Evolutionary conservation across 30 jellyfish, hydroid and myxozoan species (phyloP), one percentile per base, ranked within the genome.

Genomic region (Catostylus mosaicus): DNA sequence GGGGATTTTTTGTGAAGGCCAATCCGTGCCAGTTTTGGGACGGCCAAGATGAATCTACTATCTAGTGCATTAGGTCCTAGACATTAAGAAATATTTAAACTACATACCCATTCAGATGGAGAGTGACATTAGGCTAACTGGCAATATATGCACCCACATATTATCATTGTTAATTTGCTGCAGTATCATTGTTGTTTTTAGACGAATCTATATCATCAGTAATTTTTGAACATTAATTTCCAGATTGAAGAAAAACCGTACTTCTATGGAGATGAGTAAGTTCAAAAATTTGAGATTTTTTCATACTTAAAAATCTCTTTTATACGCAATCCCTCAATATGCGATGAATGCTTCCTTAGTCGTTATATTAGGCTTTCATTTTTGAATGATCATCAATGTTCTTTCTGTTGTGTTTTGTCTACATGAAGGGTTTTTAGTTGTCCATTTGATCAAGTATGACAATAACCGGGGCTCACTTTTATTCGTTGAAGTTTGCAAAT

Each of bases 241-340:
- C 51, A 73, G 80, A 30, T 54, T 10, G 66, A 22, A 30, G 75
- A 50, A 34, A 62, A 54, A 57, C 89, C 95, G 1, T 33, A 18
- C 1, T 51, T 31, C 1, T 85, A 74, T 73, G 96, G 86, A 14
- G 80, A 77, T 20, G 96, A 87, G 90, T 76, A 77, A 66, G 91
- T 87, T 12, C 6, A 9, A 22, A 57, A 3, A 61, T 27, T 70
- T 43, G 7, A 5, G 54, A 40, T 5, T 40, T 40, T 7, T 40
- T 40, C 11, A 40, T 7, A 5, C 7, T 40, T 5, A 40, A 40
- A 5, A 7, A 40, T 40, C 14, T 14, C 7, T n/a, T n/a, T n/a
- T n/a, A n/a, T n/a, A n/a, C n/a, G n/a, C n/a, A n/a, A n/a, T n/a
- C n/a, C n/a, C n/a, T n/a, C n/a, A n/a, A n/a, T n/a, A n/a, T n/a